Evolutionary conservation across 2,888 invertebrate genomes (phyloP), one percentile per base, ranked within the genome.

Genomic region (Synanthedon formicaeformis): DNA sequence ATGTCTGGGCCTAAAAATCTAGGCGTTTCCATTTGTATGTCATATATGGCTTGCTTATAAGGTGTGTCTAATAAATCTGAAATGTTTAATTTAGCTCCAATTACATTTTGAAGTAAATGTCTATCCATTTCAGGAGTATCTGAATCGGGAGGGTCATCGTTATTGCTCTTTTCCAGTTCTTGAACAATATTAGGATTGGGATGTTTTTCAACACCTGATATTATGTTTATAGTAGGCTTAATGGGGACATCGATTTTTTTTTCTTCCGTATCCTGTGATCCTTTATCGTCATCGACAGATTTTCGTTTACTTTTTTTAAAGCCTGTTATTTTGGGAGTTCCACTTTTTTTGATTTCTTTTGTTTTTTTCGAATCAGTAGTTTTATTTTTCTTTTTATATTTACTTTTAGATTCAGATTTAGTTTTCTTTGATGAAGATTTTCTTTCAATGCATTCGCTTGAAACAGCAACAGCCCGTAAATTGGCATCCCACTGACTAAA

Each of bases 21-120:
- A 1, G 91, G 91, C 2, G 91, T 91, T 54, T 89, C 88, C 75
- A 88, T 80, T 67, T 79, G 78, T 34, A 88, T 82, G 63, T 88
- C 81, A 60, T 81, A 78, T 0, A 82, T 60, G 48, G 79, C 81
- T 59, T 81, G 80, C 66, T 91, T 91, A 56, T 88, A 90, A 0
- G 91, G 91, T 1, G 91, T 91, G 62, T 90, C 90, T 45, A 91
- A 69, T 11, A 90, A 68, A 55, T 85, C 81, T 3, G 85, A 83
- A 59, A 88, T 78, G 58, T 87, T 88, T 40, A 86, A 67, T 64
- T 81, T 86, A 4, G 73, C 78, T 45, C 82, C 84, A 45, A 86
- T 81, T 48, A 69, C 81, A 63, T 87, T 86, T 59, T 82, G 82
- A 54, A 85, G 67, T 3, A 71, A 74, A 45, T 81, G 65, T 57